Conservation (phyloP, 2,888 invertebrate genomes). For the Pecten maximus region DNA sequence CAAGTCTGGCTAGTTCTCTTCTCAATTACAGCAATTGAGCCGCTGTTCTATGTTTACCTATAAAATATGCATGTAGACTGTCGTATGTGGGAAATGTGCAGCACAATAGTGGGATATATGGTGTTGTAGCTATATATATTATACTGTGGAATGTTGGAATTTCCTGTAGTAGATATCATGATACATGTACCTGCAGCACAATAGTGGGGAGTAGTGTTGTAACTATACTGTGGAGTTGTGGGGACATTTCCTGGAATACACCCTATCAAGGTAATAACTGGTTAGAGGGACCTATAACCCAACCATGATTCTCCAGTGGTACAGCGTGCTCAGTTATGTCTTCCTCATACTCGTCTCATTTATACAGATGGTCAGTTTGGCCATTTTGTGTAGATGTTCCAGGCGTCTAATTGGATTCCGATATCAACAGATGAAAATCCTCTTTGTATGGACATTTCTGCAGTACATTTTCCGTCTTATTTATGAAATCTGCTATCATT, state of each 20-base stretch:
- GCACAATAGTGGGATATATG: too few relatives aligned
- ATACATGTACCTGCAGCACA: too few relatives aligned
- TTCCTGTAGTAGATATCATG: too few relatives aligned
- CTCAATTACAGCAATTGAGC: not conserved
- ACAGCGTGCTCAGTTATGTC: not conserved
- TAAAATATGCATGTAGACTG: not conserved
- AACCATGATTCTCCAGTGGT: slow-evolving; percentile 1
- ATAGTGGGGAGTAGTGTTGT: not conserved
- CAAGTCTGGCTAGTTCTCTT: not conserved
- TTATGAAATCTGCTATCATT: slow-evolving; percentile 33
- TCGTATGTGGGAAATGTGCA: not conserved
- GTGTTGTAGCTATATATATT: too few relatives aligned
- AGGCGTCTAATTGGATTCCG: not conserved
- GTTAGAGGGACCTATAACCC: not conserved
- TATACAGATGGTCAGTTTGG: slow-evolving; percentile 7
- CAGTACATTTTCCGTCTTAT: slow-evolving; percentile 27
- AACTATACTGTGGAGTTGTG: not conserved
- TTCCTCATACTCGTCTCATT: not conserved
- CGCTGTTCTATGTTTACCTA: not conserved
- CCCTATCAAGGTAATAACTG: not conserved
- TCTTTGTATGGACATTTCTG: slow-evolving; percentile 2
- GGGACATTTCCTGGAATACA: not conserved
- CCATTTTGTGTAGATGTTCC: not conserved
- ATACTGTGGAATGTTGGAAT: not conserved
- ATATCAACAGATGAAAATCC: slow-evolving; percentile 18